Base-by-base conservation (phyloP, 1,140 invertebrate species). In the Probaryconus sp. region DNA sequence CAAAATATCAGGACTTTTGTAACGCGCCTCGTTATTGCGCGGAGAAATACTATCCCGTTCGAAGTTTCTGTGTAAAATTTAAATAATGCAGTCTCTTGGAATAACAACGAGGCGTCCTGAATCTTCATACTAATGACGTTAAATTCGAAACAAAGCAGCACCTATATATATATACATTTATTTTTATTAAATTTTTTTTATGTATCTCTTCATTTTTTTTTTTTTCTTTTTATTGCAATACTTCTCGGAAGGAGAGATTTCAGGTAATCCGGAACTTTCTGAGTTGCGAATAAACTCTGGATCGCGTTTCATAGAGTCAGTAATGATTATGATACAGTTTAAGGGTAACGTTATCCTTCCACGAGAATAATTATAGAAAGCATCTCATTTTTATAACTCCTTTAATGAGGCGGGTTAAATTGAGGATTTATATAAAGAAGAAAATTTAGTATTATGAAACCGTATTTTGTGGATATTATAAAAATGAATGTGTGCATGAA, bases 51-150 rank as follows among this genome's bases (percentile, higher is more conserved):
- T 28, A 20, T 38, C 21, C 48, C 35, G 38, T 40, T 61, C 30
- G n/a, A 48, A 61, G 28, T 20, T 11, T 30, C 10, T n/a, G 28
- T 2, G 4, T 2, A 11, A 45, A 61, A 61, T 61, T 61, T 48
- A 48, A 48, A 48, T 61, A 48, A 37, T 16, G 43, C 11, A 11
- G 56, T 48, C 11, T 61, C 24, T 26, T 14, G 40, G 10, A 35
- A 58, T 58, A 58, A 37, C 40, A 45, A 35, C 4, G 47, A 35
- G 10, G 17, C 16, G 31, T 30, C 43, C 16, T 48, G 33, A 48
- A 61, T 61, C 48, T 61, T 61, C 43, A 61, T 61, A 40, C 33
- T 61, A 61, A 61, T 48, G 43, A 47, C 16, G 56, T 13, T 61
- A 28, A 38, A 40, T 61, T 61, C 16, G 20, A 17, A 40, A 61